Conservation (phyloP, 2,888 invertebrate genomes). For the Hyalella azteca region DNA sequence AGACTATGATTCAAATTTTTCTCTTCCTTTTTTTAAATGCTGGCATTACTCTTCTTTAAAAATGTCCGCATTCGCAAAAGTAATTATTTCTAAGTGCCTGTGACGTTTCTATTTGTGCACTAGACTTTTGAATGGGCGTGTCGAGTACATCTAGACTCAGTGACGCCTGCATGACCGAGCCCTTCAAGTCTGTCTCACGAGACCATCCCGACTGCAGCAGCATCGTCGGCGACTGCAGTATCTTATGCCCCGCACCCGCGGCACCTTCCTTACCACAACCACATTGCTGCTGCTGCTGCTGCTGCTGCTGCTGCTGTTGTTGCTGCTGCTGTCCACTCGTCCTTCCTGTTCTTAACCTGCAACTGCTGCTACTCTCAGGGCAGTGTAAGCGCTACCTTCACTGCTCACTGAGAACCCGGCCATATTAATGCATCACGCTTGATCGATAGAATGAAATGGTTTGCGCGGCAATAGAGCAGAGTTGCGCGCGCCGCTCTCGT, state of each 20-base stretch:
- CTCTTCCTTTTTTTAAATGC: too few relatives aligned
- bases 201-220: not conserved
- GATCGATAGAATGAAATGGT: constrained; percentile 38
- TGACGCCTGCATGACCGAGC: constrained; percentile 18
- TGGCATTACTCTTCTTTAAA: too few relatives aligned
- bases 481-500: constrained; percentile 27
- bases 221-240: not conserved
- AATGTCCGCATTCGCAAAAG: too few relatives aligned
- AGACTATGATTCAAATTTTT: too few relatives aligned
- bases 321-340: not conserved
- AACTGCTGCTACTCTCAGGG: constrained; percentile 2
- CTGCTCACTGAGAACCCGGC: constrained; percentile 6
- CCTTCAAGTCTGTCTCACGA: not conserved
- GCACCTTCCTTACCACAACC: too few relatives aligned
- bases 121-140: constrained; percentile 21
- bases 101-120: constrained; percentile 23
- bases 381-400: constrained; percentile 3
- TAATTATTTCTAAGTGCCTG: too few relatives aligned
- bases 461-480: constrained; percentile 34
- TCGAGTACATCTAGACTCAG: constrained; percentile 23
- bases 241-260: too few relatives aligned
- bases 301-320: not conserved
- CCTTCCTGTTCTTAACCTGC: constrained; percentile 22
- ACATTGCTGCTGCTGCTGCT: too few relatives aligned
- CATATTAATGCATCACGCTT: constrained; percentile 34